Conservation (phyloP, 30 jellyfish, hydroid and myxozoan species). For the Mastigias papua region DNA sequence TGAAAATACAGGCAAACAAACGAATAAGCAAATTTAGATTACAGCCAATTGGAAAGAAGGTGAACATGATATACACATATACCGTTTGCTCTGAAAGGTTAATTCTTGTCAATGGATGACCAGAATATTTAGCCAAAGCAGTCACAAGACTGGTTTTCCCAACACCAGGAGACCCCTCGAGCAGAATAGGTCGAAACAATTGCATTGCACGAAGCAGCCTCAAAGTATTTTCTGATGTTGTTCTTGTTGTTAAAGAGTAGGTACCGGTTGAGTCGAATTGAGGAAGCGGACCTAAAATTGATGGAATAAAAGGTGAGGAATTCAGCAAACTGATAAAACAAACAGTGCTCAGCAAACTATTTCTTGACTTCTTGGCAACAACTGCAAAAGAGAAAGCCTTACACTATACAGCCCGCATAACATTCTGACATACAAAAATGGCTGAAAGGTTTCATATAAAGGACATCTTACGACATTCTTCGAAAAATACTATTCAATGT, state of each 20-base stretch:
- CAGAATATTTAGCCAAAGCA: conserved; percentile 86
- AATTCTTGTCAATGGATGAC: conserved; percentile 82
- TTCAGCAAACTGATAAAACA: no score
- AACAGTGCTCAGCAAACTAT: no score
- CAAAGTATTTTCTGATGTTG: conserved; percentile 88
- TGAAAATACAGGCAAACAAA: no score
- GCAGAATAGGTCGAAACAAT: conserved; percentile 90
- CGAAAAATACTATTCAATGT: no score
- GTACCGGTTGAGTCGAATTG: conserved; percentile 20
- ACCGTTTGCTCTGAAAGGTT: conserved; percentile 98
- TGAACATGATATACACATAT: neutral
- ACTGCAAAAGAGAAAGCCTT: no score
- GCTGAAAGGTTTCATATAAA: no score
- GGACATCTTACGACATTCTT: no score
- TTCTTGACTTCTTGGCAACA: no score
- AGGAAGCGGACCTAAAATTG: conserved; percentile 48
- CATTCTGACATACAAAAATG: no score
- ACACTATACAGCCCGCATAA: no score
- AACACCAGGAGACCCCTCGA: conserved; percentile 99
- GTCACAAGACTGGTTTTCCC: conserved; percentile 96
- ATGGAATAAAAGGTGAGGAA: neutral
- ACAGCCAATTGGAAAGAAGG: no score
- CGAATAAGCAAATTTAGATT: no score
- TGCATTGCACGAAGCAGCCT: conserved; percentile 86
- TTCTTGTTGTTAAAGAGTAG: conserved; percentile 73